Evolutionary conservation across 2,797 vertebrate species (phyloP).

Genomic region (Phrynocephalus guinanensis): DNA sequence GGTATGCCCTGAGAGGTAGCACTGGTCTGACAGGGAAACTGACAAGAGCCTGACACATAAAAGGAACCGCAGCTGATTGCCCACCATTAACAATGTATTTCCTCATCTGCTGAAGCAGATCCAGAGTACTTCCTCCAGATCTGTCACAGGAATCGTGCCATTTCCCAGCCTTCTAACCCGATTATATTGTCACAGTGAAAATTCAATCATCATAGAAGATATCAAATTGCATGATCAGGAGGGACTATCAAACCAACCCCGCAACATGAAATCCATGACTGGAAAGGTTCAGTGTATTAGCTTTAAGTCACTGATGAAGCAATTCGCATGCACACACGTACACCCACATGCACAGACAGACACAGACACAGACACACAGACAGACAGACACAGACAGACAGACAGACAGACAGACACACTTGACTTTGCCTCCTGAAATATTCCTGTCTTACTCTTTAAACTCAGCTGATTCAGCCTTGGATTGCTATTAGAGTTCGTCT

Average conservation of each 20-base stretch:
- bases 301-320: neutral
- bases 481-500: too few species aligned
- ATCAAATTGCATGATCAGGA: slow-evolving; percentile 4
- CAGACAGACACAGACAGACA: too few species aligned
- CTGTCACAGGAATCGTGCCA: neutral
- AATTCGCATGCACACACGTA: neutral
- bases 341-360: neutral
- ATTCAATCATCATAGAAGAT: slow-evolving; percentile 2
- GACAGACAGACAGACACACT: too few species aligned
- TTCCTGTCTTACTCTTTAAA: too few species aligned
- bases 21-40: neutral
- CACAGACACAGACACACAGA: too few species aligned
- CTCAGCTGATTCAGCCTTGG: too few species aligned
- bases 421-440: too few species aligned
- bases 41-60: neutral
- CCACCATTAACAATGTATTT: neutral
- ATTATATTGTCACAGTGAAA: neutral
- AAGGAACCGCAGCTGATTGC: neutral
- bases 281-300: neutral
- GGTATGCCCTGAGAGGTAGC: neutral
- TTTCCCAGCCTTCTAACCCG: neutral
- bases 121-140: neutral
- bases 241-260: neutral
- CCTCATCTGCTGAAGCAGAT: neutral
- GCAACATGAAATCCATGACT: neutral